phyloP scores from a whole-genome alignment of 2,797 vertebrate genomes.

The Acanthiza pusilla region DNA sequence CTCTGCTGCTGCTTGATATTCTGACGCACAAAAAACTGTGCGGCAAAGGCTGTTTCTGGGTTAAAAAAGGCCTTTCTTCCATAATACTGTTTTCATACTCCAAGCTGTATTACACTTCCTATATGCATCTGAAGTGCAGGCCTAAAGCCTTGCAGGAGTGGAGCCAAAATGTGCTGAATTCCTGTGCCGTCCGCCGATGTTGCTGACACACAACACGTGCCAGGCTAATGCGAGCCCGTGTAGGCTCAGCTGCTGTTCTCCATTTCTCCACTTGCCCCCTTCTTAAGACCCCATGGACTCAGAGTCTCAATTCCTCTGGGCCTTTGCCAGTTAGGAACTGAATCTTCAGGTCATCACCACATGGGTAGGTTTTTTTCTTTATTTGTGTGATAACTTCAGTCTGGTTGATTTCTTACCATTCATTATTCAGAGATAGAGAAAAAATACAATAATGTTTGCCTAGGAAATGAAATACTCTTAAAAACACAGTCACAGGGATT shows the following conservation, averaged over 20 bases:
- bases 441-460: neutral
- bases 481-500: neutral
- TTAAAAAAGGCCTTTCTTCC: neutral
- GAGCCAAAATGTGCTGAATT: neutral
- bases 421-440: neutral
- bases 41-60: neutral
- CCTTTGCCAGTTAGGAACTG: neutral
- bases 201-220: neutral
- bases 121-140: neutral
- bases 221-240: neutral
- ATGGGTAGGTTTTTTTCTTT: neutral
- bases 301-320: neutral
- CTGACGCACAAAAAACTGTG: neutral
- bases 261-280: neutral
- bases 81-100: neutral
- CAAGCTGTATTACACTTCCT: neutral
- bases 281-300: neutral
- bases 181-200: rapidly evolving
- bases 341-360: neutral
- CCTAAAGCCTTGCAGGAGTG: neutral
- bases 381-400: neutral
- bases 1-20: neutral
- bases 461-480: neutral
- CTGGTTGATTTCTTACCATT: neutral
- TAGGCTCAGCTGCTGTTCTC: neutral